Base-by-base conservation (phyloP, 2,797 vertebrate species). In the Notolepis coatsorum region DNA sequence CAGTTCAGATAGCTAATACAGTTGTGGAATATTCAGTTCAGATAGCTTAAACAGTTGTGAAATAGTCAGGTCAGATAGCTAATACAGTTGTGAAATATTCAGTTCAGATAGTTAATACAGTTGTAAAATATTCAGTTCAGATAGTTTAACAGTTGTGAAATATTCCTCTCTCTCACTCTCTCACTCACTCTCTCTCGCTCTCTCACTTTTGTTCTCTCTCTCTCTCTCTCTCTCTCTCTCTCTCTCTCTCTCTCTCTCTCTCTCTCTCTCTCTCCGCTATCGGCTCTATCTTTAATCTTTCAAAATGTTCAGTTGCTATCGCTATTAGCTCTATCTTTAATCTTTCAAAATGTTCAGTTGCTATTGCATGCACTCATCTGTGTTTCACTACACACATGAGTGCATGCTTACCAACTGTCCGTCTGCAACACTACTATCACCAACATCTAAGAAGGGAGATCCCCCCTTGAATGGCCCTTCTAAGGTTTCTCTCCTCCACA, bases 191-290 rank as follows among this genome's bases (percentile, higher is more conserved):
- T 47, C 9, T 24, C 12, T 5, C 23, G 13, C 10, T 24, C 12
- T 47, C 21, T 47, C 23, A 24, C 7, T 3, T 4, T 25, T 3
- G 9, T 13, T 10, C 15, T 37, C n/a, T 31, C 8, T 28, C 30
- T 21, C 35, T 53, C 2, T 47, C 45, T 25, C 23, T 47, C 10
- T 27, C 51, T 39, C 20, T 41, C 37, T 5, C 28, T 33, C 35
- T 41, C 37, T 54, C 35, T 41, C 35, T 53, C 33, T 53, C 21
- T 39, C 52, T 39, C 21, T 54, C 52, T 54, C 35, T 54, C 52
- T 41, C 20, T 41, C 35, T 33, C 7, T 30, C 28, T 18, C 30
- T 20, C 30, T 23, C 38, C 18, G 1, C 7, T 2, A n/a, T n/a
- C n/a, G n/a, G n/a, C n/a, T n/a, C n/a, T n/a, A n/a, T n/a, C n/a